Percentiles rank a stretch among this genome's conserved stretches.
Conservation (phyloP, 1,140 invertebrate genomes). For the Stegodyphus dumicola region DNA sequence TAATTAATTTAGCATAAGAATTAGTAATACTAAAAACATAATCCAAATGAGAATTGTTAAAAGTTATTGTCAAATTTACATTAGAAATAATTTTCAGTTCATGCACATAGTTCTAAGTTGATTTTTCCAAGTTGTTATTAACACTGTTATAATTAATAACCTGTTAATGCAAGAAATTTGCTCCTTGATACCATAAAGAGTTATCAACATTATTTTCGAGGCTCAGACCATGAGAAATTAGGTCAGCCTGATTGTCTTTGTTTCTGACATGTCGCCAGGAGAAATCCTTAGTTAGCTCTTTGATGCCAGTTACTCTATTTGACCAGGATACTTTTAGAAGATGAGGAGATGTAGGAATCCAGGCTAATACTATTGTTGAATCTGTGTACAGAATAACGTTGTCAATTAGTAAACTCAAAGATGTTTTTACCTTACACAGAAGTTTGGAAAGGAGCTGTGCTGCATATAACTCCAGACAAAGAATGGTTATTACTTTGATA, state of each 20-base stretch:
- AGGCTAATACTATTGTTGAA: background rate
- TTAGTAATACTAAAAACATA: no score
- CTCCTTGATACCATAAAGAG: background rate
- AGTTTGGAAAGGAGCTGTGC: slow-evolving; percentile 35
- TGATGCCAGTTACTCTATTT: background rate
- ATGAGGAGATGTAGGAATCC: background rate
- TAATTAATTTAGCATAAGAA: no score
- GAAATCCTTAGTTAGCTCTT: background rate
- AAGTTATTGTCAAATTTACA: no score
- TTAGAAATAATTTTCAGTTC: no score
- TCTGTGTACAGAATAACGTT: background rate
- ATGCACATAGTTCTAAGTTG: no score
- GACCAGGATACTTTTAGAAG: background rate
- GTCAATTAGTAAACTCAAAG: background rate
- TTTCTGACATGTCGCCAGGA: background rate
- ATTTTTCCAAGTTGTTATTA: no score
- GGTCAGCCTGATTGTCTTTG: background rate
- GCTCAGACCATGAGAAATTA: background rate
- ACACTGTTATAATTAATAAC: background rate
- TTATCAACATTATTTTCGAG: background rate
- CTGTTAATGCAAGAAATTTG: slow-evolving; percentile 5
- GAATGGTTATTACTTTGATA: slow-evolving; percentile 26
- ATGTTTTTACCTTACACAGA: background rate
- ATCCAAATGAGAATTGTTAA: no score
- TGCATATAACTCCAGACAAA: slow-evolving; percentile 17